Conservation (phyloP, 1,140 invertebrate species). For the Pantala flavescens region DNA sequence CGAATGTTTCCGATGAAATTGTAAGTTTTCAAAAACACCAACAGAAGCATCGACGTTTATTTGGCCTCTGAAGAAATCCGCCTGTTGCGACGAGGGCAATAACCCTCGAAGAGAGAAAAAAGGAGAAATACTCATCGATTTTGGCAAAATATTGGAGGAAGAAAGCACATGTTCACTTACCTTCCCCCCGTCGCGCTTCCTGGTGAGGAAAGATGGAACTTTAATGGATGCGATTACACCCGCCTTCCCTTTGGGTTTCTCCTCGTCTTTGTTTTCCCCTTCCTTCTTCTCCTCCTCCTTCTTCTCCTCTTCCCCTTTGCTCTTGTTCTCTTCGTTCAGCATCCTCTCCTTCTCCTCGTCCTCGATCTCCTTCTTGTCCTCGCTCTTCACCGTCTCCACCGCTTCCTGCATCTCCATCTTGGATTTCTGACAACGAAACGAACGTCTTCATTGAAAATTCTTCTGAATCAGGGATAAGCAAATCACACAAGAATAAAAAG, state of each 20-base stretch:
- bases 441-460: too few species aligned
- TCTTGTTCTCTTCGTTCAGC: conserved; percentile 5
- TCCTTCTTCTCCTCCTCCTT: background rate
- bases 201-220: background rate
- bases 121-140: too few species aligned
- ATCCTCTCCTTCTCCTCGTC: background rate
- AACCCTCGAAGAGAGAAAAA: too few species aligned
- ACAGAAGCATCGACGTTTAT: too few species aligned
- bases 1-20: too few species aligned
- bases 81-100: too few species aligned
- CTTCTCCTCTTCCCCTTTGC: background rate
- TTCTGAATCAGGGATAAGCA: too few species aligned
- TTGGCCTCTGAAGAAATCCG: too few species aligned
- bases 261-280: background rate
- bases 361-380: conserved; percentile 8
- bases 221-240: background rate
- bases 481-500: too few species aligned
- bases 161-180: background rate
- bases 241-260: background rate
- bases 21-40: too few species aligned
- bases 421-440: background rate
- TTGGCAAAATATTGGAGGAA: too few species aligned
- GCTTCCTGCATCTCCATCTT: background rate
- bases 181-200: background rate
- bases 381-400: background rate